phyloP scores from a whole-genome alignment of 2,888 invertebrate genomes.

The Syritta pipiens region DNA sequence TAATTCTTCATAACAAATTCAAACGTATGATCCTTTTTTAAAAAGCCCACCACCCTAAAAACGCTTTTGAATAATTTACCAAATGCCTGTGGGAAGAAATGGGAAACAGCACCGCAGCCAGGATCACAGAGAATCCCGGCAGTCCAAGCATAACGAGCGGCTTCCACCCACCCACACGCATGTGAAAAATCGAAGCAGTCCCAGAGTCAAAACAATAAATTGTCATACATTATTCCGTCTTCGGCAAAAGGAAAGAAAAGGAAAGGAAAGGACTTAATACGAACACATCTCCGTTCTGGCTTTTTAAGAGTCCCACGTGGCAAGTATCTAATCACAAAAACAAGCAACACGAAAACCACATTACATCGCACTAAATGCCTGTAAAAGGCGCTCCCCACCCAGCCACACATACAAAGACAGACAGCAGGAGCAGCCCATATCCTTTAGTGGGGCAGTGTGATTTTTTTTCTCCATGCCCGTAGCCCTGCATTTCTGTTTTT shows the following conservation, averaged over 20 bases:
- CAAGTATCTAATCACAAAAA: constrained; percentile 65
- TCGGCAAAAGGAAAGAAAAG: neutral
- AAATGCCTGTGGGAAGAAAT: constrained; percentile 8
- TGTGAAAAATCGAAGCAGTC: constrained; percentile 38
- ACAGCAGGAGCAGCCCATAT: constrained; percentile 7
- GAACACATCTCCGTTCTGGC: constrained; percentile 46
- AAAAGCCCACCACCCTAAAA: constrained; percentile 8
- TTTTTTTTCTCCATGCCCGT: constrained; percentile 9
- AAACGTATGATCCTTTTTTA: constrained; percentile 27
- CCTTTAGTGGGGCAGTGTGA: constrained; percentile 56
- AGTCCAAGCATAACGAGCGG: neutral
- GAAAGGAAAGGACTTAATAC: constrained; percentile 38
- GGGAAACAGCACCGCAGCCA: neutral
- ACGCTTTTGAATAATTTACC: constrained; percentile 20
- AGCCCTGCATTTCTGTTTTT: neutral
- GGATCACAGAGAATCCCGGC: neutral
- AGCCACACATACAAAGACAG: neutral
- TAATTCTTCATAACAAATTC: constrained; percentile 23
- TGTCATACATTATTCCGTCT: constrained; percentile 61
- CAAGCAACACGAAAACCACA: constrained; percentile 68
- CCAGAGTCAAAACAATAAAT: constrained; percentile 59
- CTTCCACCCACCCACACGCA: neutral
- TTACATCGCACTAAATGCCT: constrained; percentile 63
- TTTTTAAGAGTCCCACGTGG: constrained; percentile 66
- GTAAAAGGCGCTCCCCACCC: constrained; percentile 46